Evolutionary conservation across 1,140 invertebrate species (phyloP).

Genomic region (Drosophila malerkotliana): DNA sequence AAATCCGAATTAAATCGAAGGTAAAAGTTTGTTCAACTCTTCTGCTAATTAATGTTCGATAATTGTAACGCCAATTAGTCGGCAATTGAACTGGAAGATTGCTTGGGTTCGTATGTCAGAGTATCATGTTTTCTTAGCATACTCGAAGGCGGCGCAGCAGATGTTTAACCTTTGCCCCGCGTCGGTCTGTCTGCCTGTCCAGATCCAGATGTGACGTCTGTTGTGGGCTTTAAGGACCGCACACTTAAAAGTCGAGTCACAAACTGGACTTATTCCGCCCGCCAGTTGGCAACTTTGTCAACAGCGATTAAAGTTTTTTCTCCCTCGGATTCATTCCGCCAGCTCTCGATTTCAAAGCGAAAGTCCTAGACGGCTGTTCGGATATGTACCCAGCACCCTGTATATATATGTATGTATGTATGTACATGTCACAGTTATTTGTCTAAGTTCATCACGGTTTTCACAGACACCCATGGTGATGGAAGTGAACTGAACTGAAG

Average conservation of each 20-base stretch:
- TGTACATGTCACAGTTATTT: constrained; percentile 32
- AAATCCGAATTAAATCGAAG: neutral
- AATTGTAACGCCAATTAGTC: constrained; percentile 44
- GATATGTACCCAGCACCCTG: constrained; percentile 1
- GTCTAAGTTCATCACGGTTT: constrained; percentile 26
- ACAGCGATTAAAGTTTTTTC: constrained; percentile 29
- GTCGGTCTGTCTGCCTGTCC: neutral
- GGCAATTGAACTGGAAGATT: neutral
- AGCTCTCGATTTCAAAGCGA: constrained; percentile 40
- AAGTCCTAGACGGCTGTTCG: constrained; percentile 9
- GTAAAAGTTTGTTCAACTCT: constrained; percentile 27
- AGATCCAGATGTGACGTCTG: constrained; percentile 14
- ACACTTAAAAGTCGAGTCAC: constrained; percentile 43
- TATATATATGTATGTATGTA: neutral
- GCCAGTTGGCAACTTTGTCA: constrained; percentile 38
- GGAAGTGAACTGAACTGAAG: constrained; percentile 31
- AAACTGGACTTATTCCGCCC: constrained; percentile 26
- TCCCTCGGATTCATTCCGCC: neutral
- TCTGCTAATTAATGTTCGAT: constrained; percentile 31
- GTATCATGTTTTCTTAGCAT: constrained; percentile 10
- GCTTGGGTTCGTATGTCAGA: neutral
- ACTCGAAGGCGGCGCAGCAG: constrained; percentile 4
- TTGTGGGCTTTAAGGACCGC: constrained; percentile 16
- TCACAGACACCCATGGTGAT: constrained; percentile 12
- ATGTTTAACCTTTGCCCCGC: constrained; percentile 51